A percentile compares a stretch with the other conserved stretches of the same genome.
Evolutionary conservation across 2,797 vertebrate genomes (phyloP).

Genomic region (Sebastes baramenuke): DNA sequence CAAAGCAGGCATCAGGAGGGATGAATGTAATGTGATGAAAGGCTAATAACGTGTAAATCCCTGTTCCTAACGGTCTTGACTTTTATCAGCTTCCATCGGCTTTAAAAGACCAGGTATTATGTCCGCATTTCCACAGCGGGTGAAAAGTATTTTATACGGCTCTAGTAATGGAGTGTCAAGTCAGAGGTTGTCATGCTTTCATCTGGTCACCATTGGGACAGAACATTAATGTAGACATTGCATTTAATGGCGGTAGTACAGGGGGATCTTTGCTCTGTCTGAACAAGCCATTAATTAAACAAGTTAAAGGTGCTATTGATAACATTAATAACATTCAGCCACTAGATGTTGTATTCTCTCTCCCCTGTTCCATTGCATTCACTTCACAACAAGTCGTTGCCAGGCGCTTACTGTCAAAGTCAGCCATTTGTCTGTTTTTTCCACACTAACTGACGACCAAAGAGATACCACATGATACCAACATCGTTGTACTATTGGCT

Average conservation of each 20-base stretch:
- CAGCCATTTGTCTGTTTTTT: too few species aligned
- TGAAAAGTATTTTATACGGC: not conserved
- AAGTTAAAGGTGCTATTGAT: too few species aligned
- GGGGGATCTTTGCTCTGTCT: not conserved
- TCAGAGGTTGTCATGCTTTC: constrained; percentile 10
- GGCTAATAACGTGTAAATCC: constrained; percentile 52
- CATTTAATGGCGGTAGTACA: not conserved
- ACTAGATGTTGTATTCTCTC: too few species aligned
- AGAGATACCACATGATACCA: too few species aligned
- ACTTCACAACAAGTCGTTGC: too few species aligned
- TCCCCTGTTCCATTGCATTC: too few species aligned
- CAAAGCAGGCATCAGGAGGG: constrained; percentile 31
- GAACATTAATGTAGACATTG: not conserved
- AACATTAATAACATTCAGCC: too few species aligned
- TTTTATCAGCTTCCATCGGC: constrained; percentile 39
- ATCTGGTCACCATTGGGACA: not conserved
- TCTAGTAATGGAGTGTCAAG: constrained; percentile 3
- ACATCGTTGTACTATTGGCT: too few species aligned
- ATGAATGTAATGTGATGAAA: constrained; percentile 58
- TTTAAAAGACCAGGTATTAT: constrained; percentile 39
- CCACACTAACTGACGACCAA: too few species aligned
- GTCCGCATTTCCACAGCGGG: not conserved
- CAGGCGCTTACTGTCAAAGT: too few species aligned
- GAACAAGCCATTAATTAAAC: not conserved
- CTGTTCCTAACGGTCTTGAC: constrained; percentile 26